Percentiles rank a stretch among this genome's conserved stretches.
Conservation (phyloP, 2,797 vertebrate genomes). For the Falco cherrug region DNA sequence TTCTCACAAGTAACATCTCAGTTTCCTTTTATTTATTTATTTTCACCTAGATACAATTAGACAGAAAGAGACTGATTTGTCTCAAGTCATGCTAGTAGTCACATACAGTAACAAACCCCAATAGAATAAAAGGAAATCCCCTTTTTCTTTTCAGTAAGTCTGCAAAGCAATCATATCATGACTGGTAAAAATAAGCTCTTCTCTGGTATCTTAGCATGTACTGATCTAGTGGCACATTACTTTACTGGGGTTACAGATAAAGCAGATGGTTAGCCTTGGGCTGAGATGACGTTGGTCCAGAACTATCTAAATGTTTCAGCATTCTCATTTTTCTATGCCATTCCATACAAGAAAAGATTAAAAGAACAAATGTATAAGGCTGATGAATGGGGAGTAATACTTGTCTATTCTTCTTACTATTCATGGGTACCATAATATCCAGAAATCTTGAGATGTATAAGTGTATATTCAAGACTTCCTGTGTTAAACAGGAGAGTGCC, state of each 20-base stretch:
- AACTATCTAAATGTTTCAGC: background rate
- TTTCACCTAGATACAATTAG: background rate
- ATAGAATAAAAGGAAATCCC: background rate
- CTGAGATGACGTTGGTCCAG: background rate
- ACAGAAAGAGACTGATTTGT: background rate
- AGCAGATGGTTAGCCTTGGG: background rate
- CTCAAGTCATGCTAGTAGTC: background rate
- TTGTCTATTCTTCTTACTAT: background rate
- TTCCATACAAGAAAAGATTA: background rate
- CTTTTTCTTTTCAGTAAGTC: background rate
- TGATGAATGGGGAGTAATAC: background rate
- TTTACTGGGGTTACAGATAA: background rate
- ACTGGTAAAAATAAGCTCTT: background rate
- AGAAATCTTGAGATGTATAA: background rate
- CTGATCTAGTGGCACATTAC: background rate
- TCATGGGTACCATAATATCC: background rate
- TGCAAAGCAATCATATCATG: background rate
- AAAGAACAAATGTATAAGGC: background rate
- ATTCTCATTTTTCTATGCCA: background rate
- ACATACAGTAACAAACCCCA: background rate
- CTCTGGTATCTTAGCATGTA: background rate
- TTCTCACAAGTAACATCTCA: background rate
- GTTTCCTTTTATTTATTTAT: background rate
- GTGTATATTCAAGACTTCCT: background rate
- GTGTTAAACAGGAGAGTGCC: background rate